Base-by-base conservation (phyloP, 2,113 vertebrate genomes). In the Semicossyphus pulcher region DNA sequence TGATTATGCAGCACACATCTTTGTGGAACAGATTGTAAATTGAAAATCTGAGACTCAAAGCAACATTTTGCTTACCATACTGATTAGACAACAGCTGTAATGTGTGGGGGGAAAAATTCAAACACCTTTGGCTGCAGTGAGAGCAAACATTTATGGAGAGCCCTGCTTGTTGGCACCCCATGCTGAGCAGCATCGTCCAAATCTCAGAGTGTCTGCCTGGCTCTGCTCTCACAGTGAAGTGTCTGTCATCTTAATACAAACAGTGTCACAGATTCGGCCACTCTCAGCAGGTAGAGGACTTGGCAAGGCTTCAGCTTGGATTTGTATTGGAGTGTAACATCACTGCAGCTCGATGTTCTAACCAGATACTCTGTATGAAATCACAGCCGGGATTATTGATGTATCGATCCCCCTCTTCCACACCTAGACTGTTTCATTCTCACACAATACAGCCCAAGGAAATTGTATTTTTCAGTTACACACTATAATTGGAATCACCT, bases 141-240 rank as follows among this genome's bases (percentile, higher is more conserved):
- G 49, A 77, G 73, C 62, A 72, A 72, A 66, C 61, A 68, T 68
- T 72, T 74, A 78, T 72, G 57, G 36, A 72, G 57, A 58, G 58
- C 32, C 11, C 32, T 39, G n/a, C 65, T 70, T 70, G 32, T 44
- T 83, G 74, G 63, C 68, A 53, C 10, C 37, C 1, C 60, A 76
- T 20, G 47, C 71, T 39, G 59, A 70, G 58, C 58, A 54, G 45
- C 69, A 51, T n/a, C 7, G 12, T 79, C 70, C 72, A 79, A 71
- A 66, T 52, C 47, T 48, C 14, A 52, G 58, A 71, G 56, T 62
- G 71, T 76, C 41, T 71, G 42, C 47, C 66, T 80, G 77, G 72
- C 67, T 59, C 51, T 37, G 31, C 44, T 63, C 72, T 76, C 56
- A 48, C 23, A 23, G 4, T 47, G 20, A 53, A 68, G 68, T 72